A percentile compares a stretch with the other conserved stretches of the same genome.
Evolutionary conservation across 2,797 vertebrate species (phyloP).

Genomic region (Tokudaia tokunoshimensis): DNA sequence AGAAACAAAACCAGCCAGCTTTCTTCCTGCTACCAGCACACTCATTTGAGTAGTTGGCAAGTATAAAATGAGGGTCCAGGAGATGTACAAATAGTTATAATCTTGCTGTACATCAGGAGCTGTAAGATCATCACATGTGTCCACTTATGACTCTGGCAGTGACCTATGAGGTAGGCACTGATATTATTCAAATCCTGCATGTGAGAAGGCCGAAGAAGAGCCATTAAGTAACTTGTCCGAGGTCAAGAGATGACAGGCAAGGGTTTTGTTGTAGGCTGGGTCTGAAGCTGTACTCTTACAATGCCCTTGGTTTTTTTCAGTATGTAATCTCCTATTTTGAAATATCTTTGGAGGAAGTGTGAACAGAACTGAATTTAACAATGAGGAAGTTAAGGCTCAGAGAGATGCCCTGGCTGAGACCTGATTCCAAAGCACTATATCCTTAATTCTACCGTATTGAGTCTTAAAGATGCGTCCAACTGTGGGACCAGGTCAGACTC

Average conservation of each 20-base stretch:
- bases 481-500: neutral
- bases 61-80: neutral
- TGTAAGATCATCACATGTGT: neutral
- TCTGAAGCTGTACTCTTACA: neutral
- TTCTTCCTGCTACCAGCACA: neutral
- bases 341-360: neutral
- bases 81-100: neutral
- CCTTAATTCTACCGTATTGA: neutral
- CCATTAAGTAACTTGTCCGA: neutral
- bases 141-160: neutral
- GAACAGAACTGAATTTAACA: neutral
- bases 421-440: neutral
- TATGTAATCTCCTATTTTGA: neutral
- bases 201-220: neutral
- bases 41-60: neutral
- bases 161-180: neutral
- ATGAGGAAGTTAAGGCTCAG: neutral
- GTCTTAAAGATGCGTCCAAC: neutral
- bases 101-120: neutral
- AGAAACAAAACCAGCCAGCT: neutral
- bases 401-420: neutral
- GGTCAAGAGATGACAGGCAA: neutral
- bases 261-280: neutral
- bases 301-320: neutral
- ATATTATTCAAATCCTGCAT: neutral